Evolutionary conservation across 2,797 vertebrate genomes (phyloP).

Genomic region (Gastrophryne carolinensis): DNA sequence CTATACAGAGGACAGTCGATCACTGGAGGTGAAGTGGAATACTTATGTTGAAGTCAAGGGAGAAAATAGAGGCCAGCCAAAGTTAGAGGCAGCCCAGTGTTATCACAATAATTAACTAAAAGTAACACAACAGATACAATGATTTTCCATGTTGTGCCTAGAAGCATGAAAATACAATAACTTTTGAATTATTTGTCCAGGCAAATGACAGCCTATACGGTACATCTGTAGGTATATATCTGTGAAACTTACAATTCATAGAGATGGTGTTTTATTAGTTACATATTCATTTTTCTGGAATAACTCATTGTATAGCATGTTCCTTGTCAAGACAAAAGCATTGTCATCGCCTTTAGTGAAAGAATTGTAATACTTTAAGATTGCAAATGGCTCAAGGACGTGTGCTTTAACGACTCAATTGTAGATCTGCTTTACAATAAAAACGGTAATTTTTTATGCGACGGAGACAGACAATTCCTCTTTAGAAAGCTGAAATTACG

Average conservation of each 20-base stretch:
- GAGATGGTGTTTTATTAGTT: slow-evolving; percentile 8
- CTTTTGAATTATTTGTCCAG: background rate
- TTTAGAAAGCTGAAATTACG: slow-evolving; percentile 50
- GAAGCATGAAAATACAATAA: background rate
- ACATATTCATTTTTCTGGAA: slow-evolving; percentile 9
- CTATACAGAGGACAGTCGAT: too few relatives aligned
- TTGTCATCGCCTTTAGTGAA: slow-evolving; percentile 22
- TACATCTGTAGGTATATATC: background rate
- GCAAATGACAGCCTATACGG: background rate
- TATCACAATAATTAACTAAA: too few relatives aligned
- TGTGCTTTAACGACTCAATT: slow-evolving; percentile 42
- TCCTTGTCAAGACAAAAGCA: slow-evolving; percentile 32
- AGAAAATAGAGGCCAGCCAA: too few relatives aligned
- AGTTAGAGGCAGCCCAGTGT: too few relatives aligned
- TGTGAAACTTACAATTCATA: background rate
- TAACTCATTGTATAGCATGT: slow-evolving; percentile 11
- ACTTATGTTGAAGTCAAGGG: too few relatives aligned
- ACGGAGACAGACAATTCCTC: slow-evolving; percentile 43
- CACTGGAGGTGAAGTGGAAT: too few relatives aligned
- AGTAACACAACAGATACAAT: too few relatives aligned
- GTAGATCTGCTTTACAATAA: slow-evolving; percentile 46
- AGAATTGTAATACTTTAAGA: slow-evolving; percentile 38
- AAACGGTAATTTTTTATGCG: slow-evolving; percentile 47
- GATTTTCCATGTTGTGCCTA: background rate
- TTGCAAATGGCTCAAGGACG: slow-evolving; percentile 39